Base-by-base conservation (phyloP, 2,888 invertebrate genomes). In the Metallyticus violacea region DNA sequence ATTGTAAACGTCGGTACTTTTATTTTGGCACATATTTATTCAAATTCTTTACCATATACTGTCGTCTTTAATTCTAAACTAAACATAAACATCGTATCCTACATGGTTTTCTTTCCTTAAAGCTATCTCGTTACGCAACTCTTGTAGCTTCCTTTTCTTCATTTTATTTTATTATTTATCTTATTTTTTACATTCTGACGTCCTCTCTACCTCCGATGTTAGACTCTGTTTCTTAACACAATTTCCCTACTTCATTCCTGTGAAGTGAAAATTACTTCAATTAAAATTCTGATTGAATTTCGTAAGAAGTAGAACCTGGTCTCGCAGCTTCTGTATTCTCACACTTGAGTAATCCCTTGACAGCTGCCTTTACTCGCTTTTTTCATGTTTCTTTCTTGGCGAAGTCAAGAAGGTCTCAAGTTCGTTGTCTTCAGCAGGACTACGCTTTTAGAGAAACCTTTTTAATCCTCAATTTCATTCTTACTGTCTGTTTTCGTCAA, bases 261-360 rank as follows among this genome's bases (percentile, higher is more conserved):
- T 76, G 85, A 30, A 76, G 85, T 80, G 85, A 85, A 80, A 85
- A 85, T 85, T 85, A 79, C 85, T 79, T 79, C 85, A 79, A 85
- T 79, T 85, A 79, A 85, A 80, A 80, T 85, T 79, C 9, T 80
- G 79, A 85, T 85, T 85, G 76, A 79, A 79, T 85, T 85, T 85
- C 27, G 80, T 27, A 83, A 83, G 76, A 83, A 76, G 26, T 76
- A 76, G n/a, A n/a, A n/a, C n/a, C n/a, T 27, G 30, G 81, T 26
- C 26, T n/a, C 76, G 83, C 76, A 25, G 77, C 27, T 81, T 81
- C 81, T 22, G 62, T 81, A 25, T 26, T 29, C 80, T 25, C 22
- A 29, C 80, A 80, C 29, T 80, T 80, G 40, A 40, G 40, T 40
- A 40, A 40, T 40, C 40, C 40, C 40, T 40, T 62, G 40, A 62